Base-by-base conservation (phyloP, 2,797 vertebrate genomes). In the Hylomyscus alleni region DNA sequence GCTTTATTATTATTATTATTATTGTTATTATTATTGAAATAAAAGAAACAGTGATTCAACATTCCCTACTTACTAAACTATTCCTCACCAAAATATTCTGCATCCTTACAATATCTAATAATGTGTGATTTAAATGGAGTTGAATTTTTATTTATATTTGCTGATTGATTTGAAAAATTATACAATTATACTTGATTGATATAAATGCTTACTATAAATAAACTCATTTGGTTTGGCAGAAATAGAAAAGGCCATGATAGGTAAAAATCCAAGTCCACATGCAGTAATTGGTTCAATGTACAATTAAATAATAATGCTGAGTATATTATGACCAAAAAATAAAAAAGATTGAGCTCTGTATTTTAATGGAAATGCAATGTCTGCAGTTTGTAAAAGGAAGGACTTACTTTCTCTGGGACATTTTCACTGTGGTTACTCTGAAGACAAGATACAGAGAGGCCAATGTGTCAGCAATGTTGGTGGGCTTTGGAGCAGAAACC, bases 1-100 rank as follows among this genome's bases (percentile, higher is more conserved):
- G 73, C 50, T 34, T 93, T 92, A 92, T 93, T 94, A 96, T 65
- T 72, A 20, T n/a, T n/a, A 8, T 65, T 69, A 17, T 34, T n/a
- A 17, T 90, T 94, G 87, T 95, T 90, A 91, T 93, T 95, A 96
- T 72, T 95, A 90, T 40, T 54, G 93, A 85, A 82, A 22, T 94
- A 82, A 92, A 95, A 83, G 47, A 40, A 50, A 90, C 82, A 40
- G 76, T 91, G n/a, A 93, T 31, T 95, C 47, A 89, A 11, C 1
- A 47, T 87, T 89, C 3, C 50, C 9, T 4, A 37, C 44, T 94
- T 95, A 34, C 60, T 93, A 91, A 94, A 91, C 40, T 80, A 6
- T 37, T 81, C 34, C 44, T 93, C 67, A 67, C 58, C 81, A 73
- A 90, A 96, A 65, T 92, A n/a, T 86, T 69, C 69, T 80, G 22